A percentile compares a stretch with the other conserved stretches of the same genome.
phyloP scores from a whole-genome alignment of 1,140 invertebrate genomes.

The Diabrotica virgifera region DNA sequence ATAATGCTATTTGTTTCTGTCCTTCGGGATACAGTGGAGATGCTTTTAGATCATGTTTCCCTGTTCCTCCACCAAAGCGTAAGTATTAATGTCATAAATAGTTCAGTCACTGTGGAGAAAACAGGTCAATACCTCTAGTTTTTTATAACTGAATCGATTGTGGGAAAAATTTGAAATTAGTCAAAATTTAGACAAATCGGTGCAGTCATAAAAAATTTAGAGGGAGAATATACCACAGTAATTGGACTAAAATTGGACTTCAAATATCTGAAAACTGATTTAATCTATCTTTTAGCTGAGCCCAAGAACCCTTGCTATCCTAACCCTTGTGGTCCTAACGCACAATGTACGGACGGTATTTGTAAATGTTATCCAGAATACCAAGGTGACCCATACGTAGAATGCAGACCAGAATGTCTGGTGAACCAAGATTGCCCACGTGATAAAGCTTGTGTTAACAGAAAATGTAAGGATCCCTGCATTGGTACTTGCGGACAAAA shows the following conservation, averaged over 20 bases:
- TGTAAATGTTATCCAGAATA: slow-evolving; percentile 69
- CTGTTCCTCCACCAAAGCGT: slow-evolving; percentile 39
- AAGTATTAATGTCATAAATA: slow-evolving; percentile 31
- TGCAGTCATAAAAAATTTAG: too few relatives aligned
- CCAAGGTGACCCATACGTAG: slow-evolving; percentile 62
- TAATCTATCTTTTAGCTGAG: slow-evolving; percentile 19
- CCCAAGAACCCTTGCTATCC: slow-evolving; percentile 58
- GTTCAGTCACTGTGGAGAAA: too few relatives aligned
- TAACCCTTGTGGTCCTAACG: slow-evolving; percentile 58
- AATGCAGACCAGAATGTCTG: slow-evolving; percentile 69
- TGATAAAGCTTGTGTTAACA: slow-evolving; percentile 64
- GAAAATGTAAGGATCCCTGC: slow-evolving; percentile 73
- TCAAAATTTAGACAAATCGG: too few relatives aligned
- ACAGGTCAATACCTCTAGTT: too few relatives aligned
- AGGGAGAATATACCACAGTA: too few relatives aligned
- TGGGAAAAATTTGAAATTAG: too few relatives aligned
- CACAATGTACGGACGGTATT: slow-evolving; percentile 55
- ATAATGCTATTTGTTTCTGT: slow-evolving; percentile 62
- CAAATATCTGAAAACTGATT: too few relatives aligned
- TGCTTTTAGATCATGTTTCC: slow-evolving; percentile 59
- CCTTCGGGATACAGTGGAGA: slow-evolving; percentile 58
- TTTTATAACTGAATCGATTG: too few relatives aligned
- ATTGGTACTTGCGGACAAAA: slow-evolving; percentile 68
- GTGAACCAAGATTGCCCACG: slow-evolving; percentile 64
- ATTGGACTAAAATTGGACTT: too few relatives aligned